Conservation (phyloP, 2,888 invertebrate genomes). For the Lithosia quadra region DNA sequence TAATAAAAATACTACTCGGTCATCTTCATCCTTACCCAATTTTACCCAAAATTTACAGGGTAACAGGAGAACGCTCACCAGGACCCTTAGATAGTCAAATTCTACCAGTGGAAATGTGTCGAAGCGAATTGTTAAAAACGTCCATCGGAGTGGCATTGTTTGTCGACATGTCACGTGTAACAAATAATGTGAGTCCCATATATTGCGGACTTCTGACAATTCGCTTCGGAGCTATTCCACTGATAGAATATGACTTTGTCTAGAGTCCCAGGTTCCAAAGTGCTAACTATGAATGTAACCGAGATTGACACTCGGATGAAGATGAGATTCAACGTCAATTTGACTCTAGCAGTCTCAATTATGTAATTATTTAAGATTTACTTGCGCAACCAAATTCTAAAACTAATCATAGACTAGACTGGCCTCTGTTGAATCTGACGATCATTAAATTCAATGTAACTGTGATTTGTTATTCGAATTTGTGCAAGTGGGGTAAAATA, state of each 20-base stretch:
- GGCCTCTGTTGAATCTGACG: neutral
- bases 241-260: no score
- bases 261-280: no score
- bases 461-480: neutral
- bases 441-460: neutral
- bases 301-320: neutral
- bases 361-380: neutral
- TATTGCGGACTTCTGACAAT: no score
- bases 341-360: neutral
- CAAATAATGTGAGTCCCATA: no score
- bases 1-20: neutral
- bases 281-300: neutral
- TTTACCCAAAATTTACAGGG: neutral
- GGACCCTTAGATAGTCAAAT: no score
- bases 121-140: no score
- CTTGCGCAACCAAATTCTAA: neutral
- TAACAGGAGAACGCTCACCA: neutral
- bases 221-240: no score
- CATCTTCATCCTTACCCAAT: neutral
- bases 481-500: neutral
- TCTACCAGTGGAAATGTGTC: no score
- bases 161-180: no score
- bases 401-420: neutral
- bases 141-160: no score
- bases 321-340: no score